Conservation (phyloP, 2,113 vertebrate genomes). For the Ariopsis seemanni region DNA sequence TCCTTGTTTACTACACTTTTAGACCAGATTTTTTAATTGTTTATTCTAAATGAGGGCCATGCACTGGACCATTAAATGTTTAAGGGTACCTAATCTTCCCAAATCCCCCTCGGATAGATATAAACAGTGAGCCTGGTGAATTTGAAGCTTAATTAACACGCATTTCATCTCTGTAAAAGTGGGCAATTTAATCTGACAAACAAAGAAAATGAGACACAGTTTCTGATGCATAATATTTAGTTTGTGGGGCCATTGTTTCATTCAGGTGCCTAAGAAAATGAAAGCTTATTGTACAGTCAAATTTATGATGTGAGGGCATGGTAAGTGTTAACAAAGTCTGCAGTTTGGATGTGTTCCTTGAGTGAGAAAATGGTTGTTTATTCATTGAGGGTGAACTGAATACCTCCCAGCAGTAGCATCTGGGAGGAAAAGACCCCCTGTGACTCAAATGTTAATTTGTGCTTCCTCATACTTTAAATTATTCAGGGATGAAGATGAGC, state of each 20-base stretch:
- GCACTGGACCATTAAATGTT: not conserved
- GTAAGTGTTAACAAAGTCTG: constrained; percentile 31
- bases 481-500: constrained; percentile 31
- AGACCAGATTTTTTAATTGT: constrained; percentile 3
- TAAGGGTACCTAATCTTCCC: constrained; percentile 23
- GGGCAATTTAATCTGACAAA: constrained; percentile 49
- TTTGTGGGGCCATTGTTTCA: constrained; percentile 12
- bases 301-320: constrained; percentile 29
- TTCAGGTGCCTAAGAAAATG: constrained; percentile 33
- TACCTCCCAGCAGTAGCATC: constrained; percentile 27
- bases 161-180: constrained; percentile 42
- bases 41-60: constrained; percentile 20
- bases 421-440: constrained; percentile 41
- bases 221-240: constrained; percentile 44
- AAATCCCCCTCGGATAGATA: constrained; percentile 29
- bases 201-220: constrained; percentile 40
- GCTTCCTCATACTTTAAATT: constrained; percentile 34
- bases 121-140: constrained; percentile 29
- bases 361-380: constrained; percentile 38
- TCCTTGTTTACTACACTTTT: not conserved
- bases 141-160: constrained; percentile 42
- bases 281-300: constrained; percentile 43
- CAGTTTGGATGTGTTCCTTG: constrained; percentile 40
- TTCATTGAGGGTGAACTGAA: constrained; percentile 44
- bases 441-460: constrained; percentile 48